Base-by-base conservation (phyloP, 2,888 invertebrate species). In the Leptinotarsa juncta region DNA sequence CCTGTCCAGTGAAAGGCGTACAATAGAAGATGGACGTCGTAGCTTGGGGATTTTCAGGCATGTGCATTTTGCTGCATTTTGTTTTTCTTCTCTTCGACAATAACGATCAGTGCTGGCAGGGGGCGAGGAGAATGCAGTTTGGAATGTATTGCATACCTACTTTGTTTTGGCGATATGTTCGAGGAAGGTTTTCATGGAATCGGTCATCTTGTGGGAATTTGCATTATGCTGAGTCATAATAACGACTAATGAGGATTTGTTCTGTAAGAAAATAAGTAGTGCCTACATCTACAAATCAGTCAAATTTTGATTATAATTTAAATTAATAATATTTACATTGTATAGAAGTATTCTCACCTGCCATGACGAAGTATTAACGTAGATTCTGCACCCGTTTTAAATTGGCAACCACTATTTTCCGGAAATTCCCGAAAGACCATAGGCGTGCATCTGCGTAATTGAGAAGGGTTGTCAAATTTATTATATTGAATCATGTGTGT, bases 1-100 rank as follows among this genome's bases (percentile, higher is more conserved):
- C 26, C 20, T 73, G 69, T 50, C 70, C 74, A 74, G 57, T 78
- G 78, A 77, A 78, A 62, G 70, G 67, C 71, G 73, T 76, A 69
- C 73, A 75, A 14, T 23, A 62, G 51, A 53, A 49, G 70, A 55
- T 48, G 60, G 55, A 69, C n/a, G 69, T 69, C 55, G 65, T 66
- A 68, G 77, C 80, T 49, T 60, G 74, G 51, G 68, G 32, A 32
- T 32, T 62, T 42, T 62, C 32, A 42, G 32, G 18, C 67, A 42
- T 32, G 49, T 50, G 68, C 18, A 10, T 51, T 53, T n/a, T 26
- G 26, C 26, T 26, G 50, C 67, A 67, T 23, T 50, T 50, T 23
- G 26, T 67, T 23, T 23, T 15, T 67, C n/a, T 67, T 51, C 67
- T 67, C 51, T 49, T 49, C 16, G 53, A 53, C 53, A 67, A 26